A percentile compares a stretch with the other conserved stretches of the same genome.
phyloP scores from a whole-genome alignment of 2,888 invertebrate genomes.

The Synanthedon myopaeformis region DNA sequence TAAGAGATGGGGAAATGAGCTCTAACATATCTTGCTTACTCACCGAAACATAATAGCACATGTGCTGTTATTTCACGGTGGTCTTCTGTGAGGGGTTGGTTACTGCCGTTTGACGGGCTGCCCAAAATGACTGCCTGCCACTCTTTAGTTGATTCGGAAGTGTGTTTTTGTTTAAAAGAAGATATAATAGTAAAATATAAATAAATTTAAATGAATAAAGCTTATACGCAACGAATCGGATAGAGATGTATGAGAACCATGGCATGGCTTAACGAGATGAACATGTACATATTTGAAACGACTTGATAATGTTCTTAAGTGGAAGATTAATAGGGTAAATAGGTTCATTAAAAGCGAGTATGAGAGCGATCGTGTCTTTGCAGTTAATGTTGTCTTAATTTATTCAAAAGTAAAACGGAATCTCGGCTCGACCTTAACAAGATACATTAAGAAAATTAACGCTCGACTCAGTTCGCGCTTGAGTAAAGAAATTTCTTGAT shows the following conservation, averaged over 20 bases:
- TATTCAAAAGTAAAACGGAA: slow-evolving; percentile 41
- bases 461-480: slow-evolving; percentile 40
- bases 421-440: slow-evolving; percentile 43
- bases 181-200: too few relatives aligned
- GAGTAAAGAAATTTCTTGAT: slow-evolving; percentile 48
- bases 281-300: not conserved
- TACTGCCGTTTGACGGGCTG: too few relatives aligned
- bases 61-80: too few relatives aligned
- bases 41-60: too few relatives aligned
- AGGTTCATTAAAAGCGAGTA: slow-evolving; percentile 33
- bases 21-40: too few relatives aligned
- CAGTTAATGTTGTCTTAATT: slow-evolving; percentile 47
- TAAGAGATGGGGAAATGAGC: too few relatives aligned
- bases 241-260: slow-evolving; percentile 1
- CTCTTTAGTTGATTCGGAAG: too few relatives aligned
- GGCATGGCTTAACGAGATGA: too few relatives aligned
- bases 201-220: too few relatives aligned
- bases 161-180: too few relatives aligned
- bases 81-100: too few relatives aligned
- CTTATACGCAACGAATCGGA: not conserved
- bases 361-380: slow-evolving; percentile 35
- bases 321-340: slow-evolving; percentile 16
- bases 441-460: slow-evolving; percentile 61
- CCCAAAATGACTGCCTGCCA: too few relatives aligned
- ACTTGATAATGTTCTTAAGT: slow-evolving; percentile 2